These are phyloP conservation scores for Allolobophora icterica DNA, from an alignment of 2,888 invertebrate genomes.

Conservation along the genomic window DNA sequence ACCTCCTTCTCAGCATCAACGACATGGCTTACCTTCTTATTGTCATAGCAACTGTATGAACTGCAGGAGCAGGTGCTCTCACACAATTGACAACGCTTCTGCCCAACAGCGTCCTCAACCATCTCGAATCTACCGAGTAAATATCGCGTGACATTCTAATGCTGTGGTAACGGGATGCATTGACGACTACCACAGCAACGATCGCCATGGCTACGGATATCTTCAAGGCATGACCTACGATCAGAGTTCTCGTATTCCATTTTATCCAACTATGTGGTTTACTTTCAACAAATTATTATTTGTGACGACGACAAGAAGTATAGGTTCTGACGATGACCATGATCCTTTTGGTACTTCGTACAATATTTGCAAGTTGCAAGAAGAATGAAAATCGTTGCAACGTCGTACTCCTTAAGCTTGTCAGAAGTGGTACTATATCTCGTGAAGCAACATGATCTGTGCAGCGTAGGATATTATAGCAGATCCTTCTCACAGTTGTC, in stretches of 20 bases:
- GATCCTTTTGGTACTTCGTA: no score
- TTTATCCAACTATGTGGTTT: not conserved
- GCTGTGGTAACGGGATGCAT: not conserved
- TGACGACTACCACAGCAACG: not conserved
- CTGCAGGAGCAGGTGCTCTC: not conserved
- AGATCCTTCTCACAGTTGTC: not conserved
- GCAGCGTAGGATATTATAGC: not conserved
- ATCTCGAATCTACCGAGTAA: not conserved
- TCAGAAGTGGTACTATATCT: not conserved
- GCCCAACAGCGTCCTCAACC: not conserved
- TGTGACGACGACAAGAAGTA: not conserved
- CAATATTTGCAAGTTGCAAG: no score
- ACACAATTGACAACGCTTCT: not conserved
- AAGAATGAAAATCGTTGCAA: no score
- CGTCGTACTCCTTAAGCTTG: not conserved
- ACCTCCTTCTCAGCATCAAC: slow-evolving; percentile 86
- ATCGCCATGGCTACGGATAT: not conserved
- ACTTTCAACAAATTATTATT: not conserved
- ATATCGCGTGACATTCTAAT: not conserved
- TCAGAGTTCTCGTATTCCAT: not conserved
- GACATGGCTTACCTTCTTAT: slow-evolving; percentile 90
- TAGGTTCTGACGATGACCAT: no score
- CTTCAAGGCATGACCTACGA: not conserved
- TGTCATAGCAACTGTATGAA: slow-evolving; percentile 58
- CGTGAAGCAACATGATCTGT: no score